Percentiles rank a stretch among this genome's conserved stretches.
phyloP scores from a whole-genome alignment of 2,888 invertebrate species.

The Arge pagana region DNA sequence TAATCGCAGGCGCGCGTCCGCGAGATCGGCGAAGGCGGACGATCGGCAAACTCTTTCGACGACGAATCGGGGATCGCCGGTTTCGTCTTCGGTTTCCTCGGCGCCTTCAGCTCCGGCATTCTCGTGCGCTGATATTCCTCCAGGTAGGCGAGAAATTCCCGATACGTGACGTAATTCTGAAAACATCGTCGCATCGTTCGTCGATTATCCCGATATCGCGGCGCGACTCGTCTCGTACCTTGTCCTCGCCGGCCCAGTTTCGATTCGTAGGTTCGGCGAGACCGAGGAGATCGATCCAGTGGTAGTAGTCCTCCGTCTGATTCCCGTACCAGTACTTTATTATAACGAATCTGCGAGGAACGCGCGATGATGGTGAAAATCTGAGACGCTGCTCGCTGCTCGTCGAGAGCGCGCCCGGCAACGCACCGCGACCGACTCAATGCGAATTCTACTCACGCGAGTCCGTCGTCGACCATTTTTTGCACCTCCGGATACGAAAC shows the following conservation, averaged over 20 bases:
- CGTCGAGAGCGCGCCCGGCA: not conserved
- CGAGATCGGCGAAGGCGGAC: slow-evolving; percentile 21
- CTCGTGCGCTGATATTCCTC: slow-evolving; percentile 65
- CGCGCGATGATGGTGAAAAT: not conserved
- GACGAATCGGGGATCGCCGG: slow-evolving; percentile 36
- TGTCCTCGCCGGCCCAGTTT: slow-evolving; percentile 71
- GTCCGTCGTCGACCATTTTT: slow-evolving; percentile 79
- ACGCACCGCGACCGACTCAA: not conserved
- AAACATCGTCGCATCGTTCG: too few relatives aligned
- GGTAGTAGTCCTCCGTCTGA: slow-evolving; percentile 72
- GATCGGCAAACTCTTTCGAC: slow-evolving; percentile 32
- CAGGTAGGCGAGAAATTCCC: slow-evolving; percentile 70
- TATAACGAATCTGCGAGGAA: slow-evolving; percentile 68
- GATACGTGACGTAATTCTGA: slow-evolving; percentile 72
- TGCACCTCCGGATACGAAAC: slow-evolving; percentile 71
- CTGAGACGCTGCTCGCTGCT: not conserved
- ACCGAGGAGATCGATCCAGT: slow-evolving; percentile 72
- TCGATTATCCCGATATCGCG: not conserved
- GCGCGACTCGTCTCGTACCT: slow-evolving; percentile 34
- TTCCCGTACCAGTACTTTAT: slow-evolving; percentile 78
- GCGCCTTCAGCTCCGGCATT: slow-evolving; percentile 55
- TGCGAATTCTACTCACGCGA: slow-evolving; percentile 66
- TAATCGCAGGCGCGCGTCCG: slow-evolving; percentile 25
- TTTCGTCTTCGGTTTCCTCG: slow-evolving; percentile 25
- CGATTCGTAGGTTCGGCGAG: slow-evolving; percentile 73